Conservation (phyloP, 2,888 invertebrate genomes). For the Hemaris fuciformis region DNA sequence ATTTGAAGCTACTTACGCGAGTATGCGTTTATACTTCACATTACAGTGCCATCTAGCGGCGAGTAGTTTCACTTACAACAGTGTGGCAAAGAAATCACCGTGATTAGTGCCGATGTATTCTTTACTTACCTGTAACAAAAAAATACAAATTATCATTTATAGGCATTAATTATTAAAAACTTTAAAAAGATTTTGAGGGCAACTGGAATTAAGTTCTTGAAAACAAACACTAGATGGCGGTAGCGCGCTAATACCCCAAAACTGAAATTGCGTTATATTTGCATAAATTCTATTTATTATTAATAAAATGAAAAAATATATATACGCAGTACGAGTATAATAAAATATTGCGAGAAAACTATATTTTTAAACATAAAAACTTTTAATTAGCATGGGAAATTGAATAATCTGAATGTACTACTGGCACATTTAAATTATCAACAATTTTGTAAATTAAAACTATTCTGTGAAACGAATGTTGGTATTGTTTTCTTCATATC, state of each 20-base stretch:
- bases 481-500: background rate
- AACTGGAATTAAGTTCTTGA: background rate
- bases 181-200: background rate
- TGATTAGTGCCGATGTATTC: background rate
- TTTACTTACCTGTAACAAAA: constrained; percentile 83
- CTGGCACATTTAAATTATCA: background rate
- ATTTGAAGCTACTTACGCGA: background rate
- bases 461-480: background rate
- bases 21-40: background rate
- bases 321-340: background rate
- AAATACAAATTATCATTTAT: constrained; percentile 17
- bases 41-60: constrained; percentile 45
- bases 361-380: background rate
- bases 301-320: too few species aligned
- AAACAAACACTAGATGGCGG: background rate
- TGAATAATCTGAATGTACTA: background rate
- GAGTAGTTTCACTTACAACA: constrained; percentile 39
- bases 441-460: background rate
- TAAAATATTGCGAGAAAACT: background rate
- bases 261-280: background rate
- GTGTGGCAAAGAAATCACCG: background rate
- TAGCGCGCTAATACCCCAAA: background rate
- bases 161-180: background rate
- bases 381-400: background rate
- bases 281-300: too few species aligned